A percentile compares a stretch with the other conserved stretches of the same genome.
Evolutionary conservation across 2,113 vertebrate genomes (phyloP).

Genomic region (Rhabdomys dilectus): DNA sequence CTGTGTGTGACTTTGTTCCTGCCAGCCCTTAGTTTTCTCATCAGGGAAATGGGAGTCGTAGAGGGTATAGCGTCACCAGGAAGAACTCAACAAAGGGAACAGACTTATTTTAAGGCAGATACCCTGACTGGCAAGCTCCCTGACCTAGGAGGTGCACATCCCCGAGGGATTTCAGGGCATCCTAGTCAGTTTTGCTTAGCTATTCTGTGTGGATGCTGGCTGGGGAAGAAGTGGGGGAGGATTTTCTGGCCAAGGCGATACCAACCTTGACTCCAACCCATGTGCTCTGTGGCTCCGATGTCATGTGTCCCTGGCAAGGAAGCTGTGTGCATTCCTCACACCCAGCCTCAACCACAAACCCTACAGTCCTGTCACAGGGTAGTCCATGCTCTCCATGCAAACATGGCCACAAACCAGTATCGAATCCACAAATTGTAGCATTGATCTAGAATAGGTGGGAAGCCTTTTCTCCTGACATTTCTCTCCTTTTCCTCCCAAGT

Average conservation of each 20-base stretch:
- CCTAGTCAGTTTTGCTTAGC: accelerated
- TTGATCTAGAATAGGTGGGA: background rate
- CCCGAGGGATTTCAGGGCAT: background rate
- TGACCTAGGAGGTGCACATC: too few relatives aligned
- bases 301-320: background rate
- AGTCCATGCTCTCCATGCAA: background rate
- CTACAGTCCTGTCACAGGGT: background rate
- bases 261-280: background rate
- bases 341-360: background rate
- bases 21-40: background rate
- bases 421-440: background rate
- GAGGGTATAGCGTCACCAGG: background rate
- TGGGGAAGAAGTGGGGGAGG: background rate
- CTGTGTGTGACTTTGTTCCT: background rate
- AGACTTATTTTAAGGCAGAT: background rate
- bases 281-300: background rate
- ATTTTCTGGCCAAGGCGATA: background rate
- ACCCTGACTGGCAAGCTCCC: background rate
- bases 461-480: constrained; percentile 3
- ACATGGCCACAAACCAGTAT: background rate
- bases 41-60: background rate
- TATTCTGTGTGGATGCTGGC: background rate
- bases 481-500: background rate
- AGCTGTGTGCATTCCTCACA: background rate
- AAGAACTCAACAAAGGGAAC: background rate